Conservation (phyloP, 2,888 invertebrate genomes). For the Drosophila fulvimacula region DNA sequence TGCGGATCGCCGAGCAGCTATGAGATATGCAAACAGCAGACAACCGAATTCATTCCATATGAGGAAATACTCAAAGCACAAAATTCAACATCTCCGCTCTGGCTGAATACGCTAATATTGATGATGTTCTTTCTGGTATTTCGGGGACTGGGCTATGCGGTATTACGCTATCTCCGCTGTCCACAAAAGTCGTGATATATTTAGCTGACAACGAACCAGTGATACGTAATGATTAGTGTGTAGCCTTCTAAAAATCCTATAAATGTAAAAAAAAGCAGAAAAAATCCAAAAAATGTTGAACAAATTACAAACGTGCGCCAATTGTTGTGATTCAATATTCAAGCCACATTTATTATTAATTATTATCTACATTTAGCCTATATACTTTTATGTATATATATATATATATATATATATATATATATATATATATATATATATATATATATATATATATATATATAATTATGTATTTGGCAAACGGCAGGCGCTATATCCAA, state of each 20-base stretch:
- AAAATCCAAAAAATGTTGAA: conserved; percentile 47
- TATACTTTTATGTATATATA: conserved; percentile 20
- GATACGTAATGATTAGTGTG: conserved; percentile 61
- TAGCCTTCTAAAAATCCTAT: conserved; percentile 35
- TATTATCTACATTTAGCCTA: conserved; percentile 23
- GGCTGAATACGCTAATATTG: conserved; percentile 90
- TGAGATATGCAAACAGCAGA: conserved; percentile 87
- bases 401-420: conserved; percentile 14
- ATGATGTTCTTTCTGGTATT: conserved; percentile 90
- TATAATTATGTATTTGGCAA: conserved; percentile 36
- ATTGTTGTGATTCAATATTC: conserved; percentile 74
- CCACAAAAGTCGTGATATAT: conserved; percentile 86
- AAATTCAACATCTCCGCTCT: conserved; percentile 88
- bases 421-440: conserved; percentile 14
- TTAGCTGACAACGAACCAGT: conserved; percentile 72
- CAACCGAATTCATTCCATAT: conserved; percentile 87
- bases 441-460: conserved; percentile 14
- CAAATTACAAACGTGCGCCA: conserved; percentile 72
- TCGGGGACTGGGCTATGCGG: conserved; percentile 90
- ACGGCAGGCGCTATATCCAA: conserved; percentile 58
- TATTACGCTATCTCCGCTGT: conserved; percentile 89
- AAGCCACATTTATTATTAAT: conserved; percentile 67
- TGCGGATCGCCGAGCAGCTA: conserved; percentile 89
- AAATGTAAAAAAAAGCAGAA: conserved; percentile 2
- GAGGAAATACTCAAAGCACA: conserved; percentile 88